phyloP scores from a whole-genome alignment of 2,797 vertebrate genomes.

The Pelodytes ibericus region DNA sequence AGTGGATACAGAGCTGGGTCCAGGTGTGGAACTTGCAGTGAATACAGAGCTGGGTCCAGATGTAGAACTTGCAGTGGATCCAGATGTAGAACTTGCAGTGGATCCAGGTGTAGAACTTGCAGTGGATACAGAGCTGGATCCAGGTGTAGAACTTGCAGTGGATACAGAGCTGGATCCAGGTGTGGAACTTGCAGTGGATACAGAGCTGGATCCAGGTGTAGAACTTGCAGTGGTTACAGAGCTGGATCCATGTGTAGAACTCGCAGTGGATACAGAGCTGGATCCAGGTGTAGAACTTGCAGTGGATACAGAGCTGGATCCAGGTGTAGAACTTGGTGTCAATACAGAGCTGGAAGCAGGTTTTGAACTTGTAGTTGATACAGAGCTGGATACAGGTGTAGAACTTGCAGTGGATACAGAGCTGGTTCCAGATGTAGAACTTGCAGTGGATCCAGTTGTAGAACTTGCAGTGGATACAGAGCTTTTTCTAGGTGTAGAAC shows the following conservation, averaged over 20 bases:
- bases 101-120: neutral
- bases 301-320: neutral
- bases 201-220: neutral
- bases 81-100: neutral
- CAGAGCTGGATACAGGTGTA: neutral
- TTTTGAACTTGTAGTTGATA: neutral
- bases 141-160: neutral
- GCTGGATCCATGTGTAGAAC: neutral
- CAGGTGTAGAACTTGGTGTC: neutral
- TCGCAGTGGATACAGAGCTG: neutral
- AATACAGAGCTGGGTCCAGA: neutral
- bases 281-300: neutral
- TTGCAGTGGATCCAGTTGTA: too few species aligned
- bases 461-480: too few species aligned
- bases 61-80: neutral
- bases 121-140: neutral
- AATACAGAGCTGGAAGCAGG: neutral
- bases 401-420: neutral
- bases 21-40: neutral
- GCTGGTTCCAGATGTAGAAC: neutral
- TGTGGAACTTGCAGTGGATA: neutral
- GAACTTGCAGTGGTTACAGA: neutral
- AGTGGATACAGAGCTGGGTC: neutral
- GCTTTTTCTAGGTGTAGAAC: too few species aligned
- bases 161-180: neutral